phyloP scores from a whole-genome alignment of 2,888 invertebrate species.

The Trichacis sp. region DNA sequence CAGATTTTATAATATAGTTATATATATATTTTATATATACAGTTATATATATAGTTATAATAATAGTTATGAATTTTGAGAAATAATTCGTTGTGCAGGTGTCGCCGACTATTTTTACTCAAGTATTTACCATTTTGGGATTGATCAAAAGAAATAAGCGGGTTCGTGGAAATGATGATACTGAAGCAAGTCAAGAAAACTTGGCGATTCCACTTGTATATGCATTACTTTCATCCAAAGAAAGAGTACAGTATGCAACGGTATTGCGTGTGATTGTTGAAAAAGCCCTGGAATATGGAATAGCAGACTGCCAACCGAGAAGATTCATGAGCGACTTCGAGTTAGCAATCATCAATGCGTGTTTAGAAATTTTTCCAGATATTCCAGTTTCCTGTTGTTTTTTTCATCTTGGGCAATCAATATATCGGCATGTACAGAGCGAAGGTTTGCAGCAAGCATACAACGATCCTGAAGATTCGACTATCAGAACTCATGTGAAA shows the following conservation, averaged over 20 bases:
- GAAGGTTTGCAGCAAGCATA: no score
- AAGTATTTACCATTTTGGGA: slow-evolving; percentile 6
- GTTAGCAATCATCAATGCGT: background rate
- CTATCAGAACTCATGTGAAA: no score
- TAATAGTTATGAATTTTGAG: no score
- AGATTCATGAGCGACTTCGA: slow-evolving; percentile 3
- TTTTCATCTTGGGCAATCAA: no score
- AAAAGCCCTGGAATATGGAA: background rate
- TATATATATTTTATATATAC: no score
- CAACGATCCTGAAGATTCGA: no score
- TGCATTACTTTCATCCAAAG: slow-evolving; percentile 5
- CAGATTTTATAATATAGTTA: no score
- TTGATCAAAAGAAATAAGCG: background rate
- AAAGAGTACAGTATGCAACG: slow-evolving; percentile 1
- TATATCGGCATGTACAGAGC: no score
- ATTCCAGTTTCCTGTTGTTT: no score
- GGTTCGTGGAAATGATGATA: background rate
- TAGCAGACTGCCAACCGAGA: background rate
- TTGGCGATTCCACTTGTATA: slow-evolving; percentile 4
- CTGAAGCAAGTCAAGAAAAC: background rate
- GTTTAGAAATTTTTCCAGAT: background rate
- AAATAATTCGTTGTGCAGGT: no score
- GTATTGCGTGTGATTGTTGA: background rate
- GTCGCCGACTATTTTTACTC: slow-evolving; percentile 6
- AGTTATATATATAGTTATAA: no score